Conservation (phyloP, 2,888 invertebrate genomes). For the Vanessa cardui region DNA sequence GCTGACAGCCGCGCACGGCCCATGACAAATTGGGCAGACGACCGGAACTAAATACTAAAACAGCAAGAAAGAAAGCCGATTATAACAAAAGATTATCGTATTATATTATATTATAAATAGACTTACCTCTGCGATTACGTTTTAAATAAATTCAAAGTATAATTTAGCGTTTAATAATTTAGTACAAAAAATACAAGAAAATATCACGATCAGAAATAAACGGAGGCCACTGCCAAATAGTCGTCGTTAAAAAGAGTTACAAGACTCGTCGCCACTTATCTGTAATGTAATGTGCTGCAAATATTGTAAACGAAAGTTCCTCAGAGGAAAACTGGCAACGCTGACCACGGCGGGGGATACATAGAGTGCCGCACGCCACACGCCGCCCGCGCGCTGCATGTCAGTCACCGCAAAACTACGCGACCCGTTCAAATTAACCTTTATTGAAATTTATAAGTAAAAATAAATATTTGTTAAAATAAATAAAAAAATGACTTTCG, state of each 20-base stretch:
- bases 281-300: background rate
- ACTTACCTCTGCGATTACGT: background rate
- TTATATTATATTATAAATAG: too few species aligned
- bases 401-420: too few species aligned
- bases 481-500: too few species aligned
- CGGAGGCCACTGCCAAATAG: constrained; percentile 8
- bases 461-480: too few species aligned
- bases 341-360: background rate
- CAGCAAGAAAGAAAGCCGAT: background rate
- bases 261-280: background rate
- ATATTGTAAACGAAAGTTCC: too few species aligned
- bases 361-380: too few species aligned
- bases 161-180: background rate
- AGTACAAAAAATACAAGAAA: background rate
- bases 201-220: background rate
- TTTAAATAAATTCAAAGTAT: background rate
- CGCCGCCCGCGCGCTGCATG: too few species aligned
- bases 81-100: background rate
- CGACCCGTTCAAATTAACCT: too few species aligned
- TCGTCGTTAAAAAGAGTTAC: background rate
- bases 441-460: too few species aligned
- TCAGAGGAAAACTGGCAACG: background rate
- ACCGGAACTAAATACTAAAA: background rate
- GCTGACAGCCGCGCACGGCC: background rate
- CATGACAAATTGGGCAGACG: background rate